Percentiles rank a stretch among this genome's conserved stretches.
Evolutionary conservation across 2,888 invertebrate genomes (phyloP).

Genomic region (Trissolcus japonicus): DNA sequence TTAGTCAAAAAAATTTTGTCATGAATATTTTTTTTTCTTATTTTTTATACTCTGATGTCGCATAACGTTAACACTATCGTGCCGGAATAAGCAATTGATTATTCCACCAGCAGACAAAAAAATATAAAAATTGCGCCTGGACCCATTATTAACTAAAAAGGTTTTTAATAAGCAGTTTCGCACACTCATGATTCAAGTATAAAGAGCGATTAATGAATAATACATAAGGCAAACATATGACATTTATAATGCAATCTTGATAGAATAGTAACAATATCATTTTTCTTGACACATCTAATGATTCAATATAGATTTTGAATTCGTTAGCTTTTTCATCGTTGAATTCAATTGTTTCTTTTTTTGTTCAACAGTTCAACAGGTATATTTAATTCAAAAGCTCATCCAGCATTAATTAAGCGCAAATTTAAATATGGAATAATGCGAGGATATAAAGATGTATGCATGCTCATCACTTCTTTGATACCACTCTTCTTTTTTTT

Average conservation of each 20-base stretch:
- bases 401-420: no score
- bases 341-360: slow-evolving; percentile 2
- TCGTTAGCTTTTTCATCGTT: background rate
- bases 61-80: no score
- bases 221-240: background rate
- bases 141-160: background rate
- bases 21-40: no score
- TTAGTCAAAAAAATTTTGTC: no score
- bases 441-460: no score
- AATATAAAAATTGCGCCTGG: background rate
- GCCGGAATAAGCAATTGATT: background rate
- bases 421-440: no score
- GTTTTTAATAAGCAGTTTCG: background rate
- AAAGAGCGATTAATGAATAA: slow-evolving; percentile 3
- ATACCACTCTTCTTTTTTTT: no score
- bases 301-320: no score
- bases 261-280: background rate
- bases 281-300: background rate
- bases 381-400: no score
- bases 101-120: background rate
- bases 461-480: no score
- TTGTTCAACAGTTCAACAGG: background rate
- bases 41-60: no score
- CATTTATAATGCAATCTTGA: background rate
- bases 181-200: background rate